Evolutionary conservation across 2,113 vertebrate genomes (phyloP), one percentile per base, ranked within the genome.

Genomic region (Phoenicopterus ruber): DNA sequence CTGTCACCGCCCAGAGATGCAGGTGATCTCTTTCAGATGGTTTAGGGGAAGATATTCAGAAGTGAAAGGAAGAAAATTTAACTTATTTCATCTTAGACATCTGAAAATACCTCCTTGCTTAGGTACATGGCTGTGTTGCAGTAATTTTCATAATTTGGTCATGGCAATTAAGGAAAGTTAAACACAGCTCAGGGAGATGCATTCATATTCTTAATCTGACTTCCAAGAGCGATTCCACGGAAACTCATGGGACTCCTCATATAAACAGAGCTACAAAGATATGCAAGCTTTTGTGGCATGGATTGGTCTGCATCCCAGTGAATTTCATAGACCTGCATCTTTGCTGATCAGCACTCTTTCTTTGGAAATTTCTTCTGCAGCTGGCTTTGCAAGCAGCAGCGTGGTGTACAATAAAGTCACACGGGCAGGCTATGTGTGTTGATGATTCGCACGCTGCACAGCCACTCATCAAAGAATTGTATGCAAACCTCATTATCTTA

Each of bases 201-300:
- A 44, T 72, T 86, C 49, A 54, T 87, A 71, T 66, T 18, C 49
- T 61, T 80, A 88, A 95, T 86, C 82, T 93, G 70, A 76, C 49
- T 87, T 93, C 32, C 77, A 92, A 94, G 61, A 90, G n/a, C 0
- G 0, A 90, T 84, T 84, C 93, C 42, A 80, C 82, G 82, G 93
- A 85, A 95, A 94, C 87, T 91, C 69, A 47, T 25, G 38, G 89
- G 79, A 40, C 42, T 55, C 67, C 22, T 94, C 49, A 38, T 17
- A 77, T 22, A 88, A 94, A 89, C 44, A 80, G 58, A 82, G 46
- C 82, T 34, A 77, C 18, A 76, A 46, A 29, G 57, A 58, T n/a
- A 40, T 5, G 17, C n/a, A 82, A 61, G 66, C 46, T 86, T 69
- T 87, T 61, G 36, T 66, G 73, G 20, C 72, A 31, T 15, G 36